A percentile compares a stretch with the other conserved stretches of the same genome.
Evolutionary conservation across 37 sponge, comb jelly and placozoan species (phyloP).

Genomic region (Corticium candelabrum): DNA sequence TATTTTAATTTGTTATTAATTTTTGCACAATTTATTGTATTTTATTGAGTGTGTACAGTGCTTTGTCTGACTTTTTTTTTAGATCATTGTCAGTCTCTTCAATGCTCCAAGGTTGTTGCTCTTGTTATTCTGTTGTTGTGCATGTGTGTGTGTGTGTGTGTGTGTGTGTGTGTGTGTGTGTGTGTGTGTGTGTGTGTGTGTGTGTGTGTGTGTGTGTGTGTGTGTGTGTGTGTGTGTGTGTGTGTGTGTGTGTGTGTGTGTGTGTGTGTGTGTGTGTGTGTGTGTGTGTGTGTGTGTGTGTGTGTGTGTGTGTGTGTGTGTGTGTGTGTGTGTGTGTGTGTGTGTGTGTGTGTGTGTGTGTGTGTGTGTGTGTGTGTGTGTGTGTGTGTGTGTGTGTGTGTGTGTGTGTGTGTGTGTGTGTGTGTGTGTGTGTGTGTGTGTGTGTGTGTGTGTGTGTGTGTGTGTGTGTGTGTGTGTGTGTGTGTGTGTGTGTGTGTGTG

Average conservation of each 20-base stretch:
- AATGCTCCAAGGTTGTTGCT: too few species aligned
- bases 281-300: conserved; percentile 9
- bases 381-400: conserved; percentile 1
- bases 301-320: conserved; percentile 5
- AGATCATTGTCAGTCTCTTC: too few species aligned
- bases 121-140: too few species aligned
- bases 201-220: conserved; percentile 14
- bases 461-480: conserved; percentile 5
- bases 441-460: conserved; percentile 6
- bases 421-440: conserved; percentile 6
- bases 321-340: conserved; percentile 6
- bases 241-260: not conserved
- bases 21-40: too few species aligned
- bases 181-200: conserved; percentile 30
- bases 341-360: conserved; percentile 5
- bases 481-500: conserved; percentile 6
- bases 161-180: too few species aligned
- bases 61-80: too few species aligned
- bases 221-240: not conserved
- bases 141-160: too few species aligned
- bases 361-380: conserved; percentile 6
- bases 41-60: too few species aligned
- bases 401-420: conserved; percentile 5
- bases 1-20: too few species aligned
- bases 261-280: conserved; percentile 11